Conservation (phyloP, 2,888 invertebrate genomes). For the Tortrix viridana region DNA sequence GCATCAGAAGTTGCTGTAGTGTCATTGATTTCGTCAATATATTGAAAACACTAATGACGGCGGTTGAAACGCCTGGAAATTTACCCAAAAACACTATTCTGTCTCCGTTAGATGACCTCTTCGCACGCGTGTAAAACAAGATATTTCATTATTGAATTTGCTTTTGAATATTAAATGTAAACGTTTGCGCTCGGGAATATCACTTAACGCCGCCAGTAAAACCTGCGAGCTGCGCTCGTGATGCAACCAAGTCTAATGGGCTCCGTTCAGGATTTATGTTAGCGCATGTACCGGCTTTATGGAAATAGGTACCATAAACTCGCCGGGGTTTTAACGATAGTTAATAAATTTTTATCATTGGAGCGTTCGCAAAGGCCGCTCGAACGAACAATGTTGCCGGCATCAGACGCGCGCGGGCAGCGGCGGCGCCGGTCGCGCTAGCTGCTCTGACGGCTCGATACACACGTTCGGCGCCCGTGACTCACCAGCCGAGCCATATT, state of each 20-base stretch:
- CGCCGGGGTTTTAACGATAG: constrained; percentile 71
- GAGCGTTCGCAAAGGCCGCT: constrained; percentile 53
- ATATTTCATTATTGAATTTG: constrained; percentile 34
- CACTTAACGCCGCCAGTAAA: constrained; percentile 57
- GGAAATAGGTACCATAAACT: constrained; percentile 72
- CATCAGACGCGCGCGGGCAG: constrained; percentile 45
- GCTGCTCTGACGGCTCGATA: constrained; percentile 21
- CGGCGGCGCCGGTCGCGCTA: constrained; percentile 48
- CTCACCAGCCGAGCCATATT: too few relatives aligned
- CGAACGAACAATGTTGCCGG: constrained; percentile 46
- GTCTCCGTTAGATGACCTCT: not conserved
- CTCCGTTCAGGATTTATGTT: constrained; percentile 68
- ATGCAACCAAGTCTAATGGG: constrained; percentile 85
- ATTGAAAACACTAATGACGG: too few relatives aligned
- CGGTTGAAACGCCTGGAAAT: too few relatives aligned
- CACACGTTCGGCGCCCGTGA: too few relatives aligned
- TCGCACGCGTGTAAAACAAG: not conserved
- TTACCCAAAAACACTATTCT: not conserved
- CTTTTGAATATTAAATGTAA: constrained; percentile 60
- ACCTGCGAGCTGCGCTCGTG: constrained; percentile 49
- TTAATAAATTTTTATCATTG: constrained; percentile 79
- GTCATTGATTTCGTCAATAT: too few relatives aligned
- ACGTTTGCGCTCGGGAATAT: constrained; percentile 58
- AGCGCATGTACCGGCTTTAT: constrained; percentile 68
- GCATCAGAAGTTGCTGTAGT: too few relatives aligned